Evolutionary conservation across 2,888 invertebrate species (phyloP), one percentile per base, ranked within the genome.

Genomic region (Pristionchus japonicus): DNA sequence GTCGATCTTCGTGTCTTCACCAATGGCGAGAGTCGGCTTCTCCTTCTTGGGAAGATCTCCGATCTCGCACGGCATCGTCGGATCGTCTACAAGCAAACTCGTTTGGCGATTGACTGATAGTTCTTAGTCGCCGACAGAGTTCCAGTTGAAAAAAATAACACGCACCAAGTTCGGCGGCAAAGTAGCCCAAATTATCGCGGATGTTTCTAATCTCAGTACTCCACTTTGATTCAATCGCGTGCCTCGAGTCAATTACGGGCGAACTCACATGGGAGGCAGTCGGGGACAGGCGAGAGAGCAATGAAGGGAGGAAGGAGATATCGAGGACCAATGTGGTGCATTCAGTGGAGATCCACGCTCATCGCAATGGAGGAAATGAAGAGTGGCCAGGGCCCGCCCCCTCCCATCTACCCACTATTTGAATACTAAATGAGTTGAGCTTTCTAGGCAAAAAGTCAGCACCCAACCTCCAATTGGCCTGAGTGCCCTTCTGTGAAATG

Each of bases 231-330:
- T n/a, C n/a, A n/a, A n/a, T n/a, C n/a, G n/a, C n/a, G n/a, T n/a
- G n/a, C n/a, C n/a, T n/a, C n/a, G n/a, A n/a, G n/a, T n/a, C n/a
- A n/a, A n/a, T n/a, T n/a, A n/a, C n/a, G n/a, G n/a, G n/a, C n/a
- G n/a, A 27, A 67, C 64, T 67, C 31, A 67, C 64, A 0, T 13
- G 27, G 6, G 31, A 17, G 11, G 34, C 15, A 67, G 11, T 11
- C 64, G 1, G 17, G 1, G 13, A 31, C 1, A 7, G 74, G 40
- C 7, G 74, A 40, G 23, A 40, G 37, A 40, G 74, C 40, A n/a
- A 74, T 74, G 40, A 74, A 74, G 74, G 74, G 40, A 11, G 74
- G 74, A 7, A 74, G 74, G 20, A 74, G 40, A 40, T 74, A 74
- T 11, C 40, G 40, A 1, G 74, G 20, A 40, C 9, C 20, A 7